phyloP scores from a whole-genome alignment of 2,113 vertebrate genomes.

The Macaca mulatta region DNA sequence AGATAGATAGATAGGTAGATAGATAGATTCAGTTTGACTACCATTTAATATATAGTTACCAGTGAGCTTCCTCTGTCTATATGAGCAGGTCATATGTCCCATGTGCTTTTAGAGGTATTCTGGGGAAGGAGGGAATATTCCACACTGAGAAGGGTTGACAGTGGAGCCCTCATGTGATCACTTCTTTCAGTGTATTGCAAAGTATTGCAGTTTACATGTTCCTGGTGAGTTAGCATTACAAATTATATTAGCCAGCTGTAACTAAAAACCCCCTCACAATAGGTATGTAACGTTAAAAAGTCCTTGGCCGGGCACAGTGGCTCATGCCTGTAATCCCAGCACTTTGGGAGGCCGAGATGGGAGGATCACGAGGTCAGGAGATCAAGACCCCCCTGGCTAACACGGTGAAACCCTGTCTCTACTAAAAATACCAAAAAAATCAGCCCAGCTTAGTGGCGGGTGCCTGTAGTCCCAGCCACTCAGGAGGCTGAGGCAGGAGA shows the following conservation, averaged over 20 bases:
- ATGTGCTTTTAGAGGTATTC: background rate
- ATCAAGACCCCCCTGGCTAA: no score
- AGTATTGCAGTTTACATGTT: background rate
- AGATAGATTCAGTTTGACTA: background rate
- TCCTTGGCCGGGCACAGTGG: no score
- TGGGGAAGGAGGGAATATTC: background rate
- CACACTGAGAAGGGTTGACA: background rate
- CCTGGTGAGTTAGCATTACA: background rate
- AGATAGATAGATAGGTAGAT: background rate
- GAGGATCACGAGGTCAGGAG: no score
- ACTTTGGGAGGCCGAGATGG: no score
- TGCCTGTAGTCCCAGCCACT: no score
- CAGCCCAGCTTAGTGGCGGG: no score
- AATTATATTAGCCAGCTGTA: constrained; percentile 20
- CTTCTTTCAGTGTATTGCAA: constrained; percentile 23
- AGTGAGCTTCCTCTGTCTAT: background rate
- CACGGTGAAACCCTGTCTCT: no score
- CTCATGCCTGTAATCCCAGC: no score
- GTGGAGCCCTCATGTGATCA: background rate
- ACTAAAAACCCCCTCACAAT: constrained; percentile 48
- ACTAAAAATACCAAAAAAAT: no score
- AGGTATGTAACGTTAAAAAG: constrained; percentile 9
- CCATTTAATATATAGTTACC: background rate
- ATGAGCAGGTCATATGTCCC: background rate
- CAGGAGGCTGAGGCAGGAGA: no score